These are phyloP conservation scores for Tribolium madens DNA, from an alignment of 1,140 invertebrate species.

Conservation along the genomic window DNA sequence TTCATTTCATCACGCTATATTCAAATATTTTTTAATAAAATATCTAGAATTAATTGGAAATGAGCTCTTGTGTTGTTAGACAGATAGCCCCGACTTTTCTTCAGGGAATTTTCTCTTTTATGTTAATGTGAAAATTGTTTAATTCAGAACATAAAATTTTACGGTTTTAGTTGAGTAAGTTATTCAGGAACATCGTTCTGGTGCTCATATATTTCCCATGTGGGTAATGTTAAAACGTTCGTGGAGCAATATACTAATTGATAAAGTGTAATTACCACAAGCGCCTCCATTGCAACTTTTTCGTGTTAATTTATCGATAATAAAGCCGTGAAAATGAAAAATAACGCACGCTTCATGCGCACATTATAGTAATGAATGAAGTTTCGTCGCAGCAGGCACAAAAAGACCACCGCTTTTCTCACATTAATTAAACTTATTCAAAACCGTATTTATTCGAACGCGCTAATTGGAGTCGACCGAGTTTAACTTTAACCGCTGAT, in stretches of 20 bases:
- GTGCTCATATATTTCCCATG: constrained; percentile 31
- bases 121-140: background rate
- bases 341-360: background rate
- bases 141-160: constrained; percentile 5
- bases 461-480: background rate
- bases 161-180: constrained; percentile 18
- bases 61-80: background rate
- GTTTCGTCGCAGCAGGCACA: background rate
- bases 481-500: background rate
- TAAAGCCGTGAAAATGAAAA: constrained; percentile 13
- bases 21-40: constrained; percentile 36
- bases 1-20: background rate
- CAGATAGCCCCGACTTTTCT: background rate
- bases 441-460: constrained; percentile 10
- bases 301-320: background rate
- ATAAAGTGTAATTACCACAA: constrained; percentile 16
- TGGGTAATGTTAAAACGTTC: constrained; percentile 31
- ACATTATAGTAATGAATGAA: background rate
- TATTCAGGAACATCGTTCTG: constrained; percentile 3
- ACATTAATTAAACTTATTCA: constrained; percentile 9
- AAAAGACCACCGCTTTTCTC: background rate
- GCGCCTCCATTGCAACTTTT: constrained; percentile 12
- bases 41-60: constrained; percentile 6
- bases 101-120: background rate
- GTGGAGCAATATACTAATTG: constrained; percentile 34